Conservation (phyloP, 2,797 vertebrate genomes). For the Manis pentadactyla region DNA sequence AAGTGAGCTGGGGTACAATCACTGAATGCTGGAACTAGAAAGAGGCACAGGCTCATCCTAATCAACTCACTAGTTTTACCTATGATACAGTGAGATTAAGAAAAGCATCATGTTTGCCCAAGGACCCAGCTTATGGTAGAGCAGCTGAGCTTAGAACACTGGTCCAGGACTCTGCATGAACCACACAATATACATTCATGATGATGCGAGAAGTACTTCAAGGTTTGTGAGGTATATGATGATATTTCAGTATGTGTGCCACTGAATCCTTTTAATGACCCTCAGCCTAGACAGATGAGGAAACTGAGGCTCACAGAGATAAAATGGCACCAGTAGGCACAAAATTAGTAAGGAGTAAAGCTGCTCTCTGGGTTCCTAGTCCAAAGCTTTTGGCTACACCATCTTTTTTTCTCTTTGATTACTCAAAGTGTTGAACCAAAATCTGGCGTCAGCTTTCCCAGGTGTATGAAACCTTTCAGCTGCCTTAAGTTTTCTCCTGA, state of each 20-base stretch:
- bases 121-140: not conserved
- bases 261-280: not conserved
- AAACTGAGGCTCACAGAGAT: not conserved
- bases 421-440: not conserved
- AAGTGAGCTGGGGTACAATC: not conserved
- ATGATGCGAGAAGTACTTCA: not conserved
- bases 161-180: not conserved
- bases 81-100: not conserved
- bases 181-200: fast-evolving
- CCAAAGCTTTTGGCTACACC: not conserved
- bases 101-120: not conserved
- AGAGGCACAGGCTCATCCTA: not conserved
- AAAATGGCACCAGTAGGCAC: not conserved
- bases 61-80: not conserved
- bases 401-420: not conserved
- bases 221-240: not conserved
- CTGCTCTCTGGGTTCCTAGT: not conserved
- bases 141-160: not conserved
- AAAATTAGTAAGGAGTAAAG: not conserved
- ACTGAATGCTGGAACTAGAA: not conserved
- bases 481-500: not conserved
- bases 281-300: not conserved
- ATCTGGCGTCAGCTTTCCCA: not conserved
- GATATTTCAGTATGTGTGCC: not conserved
- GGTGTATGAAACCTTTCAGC: fast-evolving